A percentile compares a stretch with the other conserved stretches of the same genome.
phyloP scores from a whole-genome alignment of 2,888 invertebrate species.

The Gnatocerus cornutus region DNA sequence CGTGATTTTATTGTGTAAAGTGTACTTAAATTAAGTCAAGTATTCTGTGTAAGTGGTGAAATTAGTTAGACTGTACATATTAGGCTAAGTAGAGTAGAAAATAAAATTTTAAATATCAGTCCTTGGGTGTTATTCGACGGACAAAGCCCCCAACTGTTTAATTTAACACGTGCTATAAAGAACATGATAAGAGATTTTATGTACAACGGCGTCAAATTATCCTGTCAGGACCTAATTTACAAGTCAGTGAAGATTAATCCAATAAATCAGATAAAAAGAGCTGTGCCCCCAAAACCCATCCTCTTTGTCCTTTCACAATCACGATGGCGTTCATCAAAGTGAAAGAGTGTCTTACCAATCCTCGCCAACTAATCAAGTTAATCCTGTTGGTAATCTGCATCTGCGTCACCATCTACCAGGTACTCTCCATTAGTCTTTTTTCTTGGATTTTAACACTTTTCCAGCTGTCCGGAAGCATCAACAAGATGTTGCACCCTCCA shows the following conservation, averaged over 20 bases:
- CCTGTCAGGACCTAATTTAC: conserved; percentile 34
- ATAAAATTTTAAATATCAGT: too few relatives aligned
- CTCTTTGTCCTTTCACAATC: background rate
- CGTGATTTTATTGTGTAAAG: too few relatives aligned
- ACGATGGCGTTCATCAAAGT: conserved; percentile 55
- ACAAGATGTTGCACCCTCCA: conserved; percentile 77
- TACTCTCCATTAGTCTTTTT: conserved; percentile 59
- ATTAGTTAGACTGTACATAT: too few relatives aligned
- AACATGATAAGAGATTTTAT: too few relatives aligned
- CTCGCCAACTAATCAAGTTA: conserved; percentile 75
- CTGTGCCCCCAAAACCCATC: background rate
- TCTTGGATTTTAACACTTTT: conserved; percentile 46
- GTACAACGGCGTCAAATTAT: too few relatives aligned
- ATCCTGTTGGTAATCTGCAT: conserved; percentile 74
- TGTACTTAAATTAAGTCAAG: too few relatives aligned
- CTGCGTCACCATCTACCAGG: conserved; percentile 76
- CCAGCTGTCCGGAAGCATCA: conserved; percentile 76
- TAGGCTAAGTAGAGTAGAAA: too few relatives aligned
- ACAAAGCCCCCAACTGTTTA: too few relatives aligned
- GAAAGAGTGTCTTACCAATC: conserved; percentile 72
- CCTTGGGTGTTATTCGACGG: too few relatives aligned
- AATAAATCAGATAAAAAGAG: conserved; percentile 40
- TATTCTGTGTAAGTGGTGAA: too few relatives aligned
- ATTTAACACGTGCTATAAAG: too few relatives aligned
- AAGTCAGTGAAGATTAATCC: conserved; percentile 25